Conservation (phyloP, 2,888 invertebrate species). For the Mactromeris polynyma region DNA sequence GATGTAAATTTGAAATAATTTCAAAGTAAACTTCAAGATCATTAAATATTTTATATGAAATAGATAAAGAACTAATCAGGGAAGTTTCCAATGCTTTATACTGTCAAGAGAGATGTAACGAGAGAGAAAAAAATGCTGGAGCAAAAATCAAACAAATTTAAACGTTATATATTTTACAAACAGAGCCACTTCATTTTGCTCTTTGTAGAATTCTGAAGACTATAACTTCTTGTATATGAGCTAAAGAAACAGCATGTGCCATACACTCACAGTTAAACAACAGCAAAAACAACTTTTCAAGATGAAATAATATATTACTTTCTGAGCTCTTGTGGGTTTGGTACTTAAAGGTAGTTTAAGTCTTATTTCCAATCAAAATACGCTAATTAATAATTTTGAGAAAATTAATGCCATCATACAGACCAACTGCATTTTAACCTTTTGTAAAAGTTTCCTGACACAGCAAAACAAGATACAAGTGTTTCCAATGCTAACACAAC, state of each 20-base stretch:
- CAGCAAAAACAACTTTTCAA: neutral
- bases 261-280: neutral
- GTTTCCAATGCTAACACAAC: no score
- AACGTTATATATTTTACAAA: neutral
- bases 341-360: no score
- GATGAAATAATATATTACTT: neutral
- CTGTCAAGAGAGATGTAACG: neutral
- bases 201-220: neutral
- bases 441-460: no score
- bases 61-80: constrained; percentile 1
- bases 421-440: no score
- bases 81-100: neutral
- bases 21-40: constrained; percentile 53
- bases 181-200: neutral
- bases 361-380: no score
- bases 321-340: neutral
- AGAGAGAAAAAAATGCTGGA: neutral
- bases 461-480: no score
- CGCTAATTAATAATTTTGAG: no score
- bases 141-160: constrained; percentile 8
- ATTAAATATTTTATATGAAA: constrained; percentile 55
- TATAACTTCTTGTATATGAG: neutral
- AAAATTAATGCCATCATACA: no score
- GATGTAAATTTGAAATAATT: constrained; percentile 60
- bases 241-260: neutral